Conservation (phyloP, 2,797 vertebrate genomes). For the Hirundo rustica region DNA sequence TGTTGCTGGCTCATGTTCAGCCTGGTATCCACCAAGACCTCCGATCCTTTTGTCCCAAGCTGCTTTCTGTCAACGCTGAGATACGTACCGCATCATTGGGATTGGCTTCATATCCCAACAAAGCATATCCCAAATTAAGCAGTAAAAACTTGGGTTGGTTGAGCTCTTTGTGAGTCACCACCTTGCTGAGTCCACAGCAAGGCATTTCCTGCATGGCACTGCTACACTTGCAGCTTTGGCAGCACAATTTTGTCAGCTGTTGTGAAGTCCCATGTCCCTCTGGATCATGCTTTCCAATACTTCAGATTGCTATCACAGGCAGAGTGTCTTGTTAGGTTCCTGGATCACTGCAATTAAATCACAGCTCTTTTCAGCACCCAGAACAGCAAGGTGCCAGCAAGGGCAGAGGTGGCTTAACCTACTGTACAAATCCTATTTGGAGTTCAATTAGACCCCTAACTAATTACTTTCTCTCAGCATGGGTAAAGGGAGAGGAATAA, state of each 20-base stretch:
- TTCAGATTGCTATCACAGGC: not conserved
- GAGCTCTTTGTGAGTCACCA: not conserved
- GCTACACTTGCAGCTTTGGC: not conserved
- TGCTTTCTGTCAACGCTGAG: not conserved
- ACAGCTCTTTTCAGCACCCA: not conserved
- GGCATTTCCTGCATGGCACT: not conserved
- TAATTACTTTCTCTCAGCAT: constrained; percentile 12
- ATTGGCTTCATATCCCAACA: not conserved
- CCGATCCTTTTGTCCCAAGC: not conserved
- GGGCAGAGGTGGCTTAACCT: not conserved
- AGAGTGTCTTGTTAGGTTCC: not conserved
- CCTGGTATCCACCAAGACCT: not conserved
- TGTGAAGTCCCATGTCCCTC: not conserved
- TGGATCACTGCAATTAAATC: not conserved
- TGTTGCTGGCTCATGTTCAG: not conserved
- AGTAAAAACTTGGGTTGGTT: not conserved
- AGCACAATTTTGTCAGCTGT: not conserved
- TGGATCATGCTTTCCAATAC: not conserved
- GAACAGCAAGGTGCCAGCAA: not conserved
- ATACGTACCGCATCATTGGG: not conserved
- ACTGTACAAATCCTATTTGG: not conserved
- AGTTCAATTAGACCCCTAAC: not conserved
- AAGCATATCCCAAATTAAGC: not conserved
- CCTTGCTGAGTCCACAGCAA: not conserved
- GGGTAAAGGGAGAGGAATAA: not conserved